Base-by-base conservation (phyloP, 92 coral and sea anemone species). In the Muricea muricata region DNA sequence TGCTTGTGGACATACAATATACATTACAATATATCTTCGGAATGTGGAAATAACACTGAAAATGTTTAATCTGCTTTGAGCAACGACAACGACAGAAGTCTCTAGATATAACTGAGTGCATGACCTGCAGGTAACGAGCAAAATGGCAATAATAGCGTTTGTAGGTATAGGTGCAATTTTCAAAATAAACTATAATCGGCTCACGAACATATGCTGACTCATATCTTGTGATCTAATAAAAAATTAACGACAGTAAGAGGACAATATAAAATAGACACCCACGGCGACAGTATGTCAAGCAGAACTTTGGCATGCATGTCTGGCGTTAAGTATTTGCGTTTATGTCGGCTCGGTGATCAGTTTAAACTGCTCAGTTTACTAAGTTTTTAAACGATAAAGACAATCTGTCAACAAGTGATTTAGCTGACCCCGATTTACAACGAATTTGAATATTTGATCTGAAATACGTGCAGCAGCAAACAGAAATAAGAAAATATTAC, bases 191-290 rank as follows among this genome's bases (percentile, higher is more conserved):
- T 37, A 9, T 37, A n/a, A 4, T 45, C 26, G 15, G 25, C n/a
- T 20, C 14, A 57, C 65, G 4, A 57, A 57, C 0, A 57, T 20
- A 57, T 57, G 65, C 13, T 18, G 28, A 28, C 12, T 63, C 70
- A 30, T 63, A 32, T 32, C 60, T 18, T 0, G 30, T 63, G 30
- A 63, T 63, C 70, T 63, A 1, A 63, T 63, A 39, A 63, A 63
- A 63, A 63, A 63, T 63, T 63, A 26, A 63, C 30, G 37, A 63
- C 70, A 63, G n/a, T 63, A 63, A 63, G 37, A 26, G 70, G 30
- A 63, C 37, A 26, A 63, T 28, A 26, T 28, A 25, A 28, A 1
- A 63, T 63, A 63, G 70, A 63, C 0, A 63, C 70, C 70, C 37
- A 63, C 18, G 8, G 68, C 23, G 14, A 60, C 26, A 6, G 20